Percentiles rank a stretch among this genome's conserved stretches.
Conservation (phyloP, 2,888 invertebrate species). For the Leistus spinibarbis region DNA sequence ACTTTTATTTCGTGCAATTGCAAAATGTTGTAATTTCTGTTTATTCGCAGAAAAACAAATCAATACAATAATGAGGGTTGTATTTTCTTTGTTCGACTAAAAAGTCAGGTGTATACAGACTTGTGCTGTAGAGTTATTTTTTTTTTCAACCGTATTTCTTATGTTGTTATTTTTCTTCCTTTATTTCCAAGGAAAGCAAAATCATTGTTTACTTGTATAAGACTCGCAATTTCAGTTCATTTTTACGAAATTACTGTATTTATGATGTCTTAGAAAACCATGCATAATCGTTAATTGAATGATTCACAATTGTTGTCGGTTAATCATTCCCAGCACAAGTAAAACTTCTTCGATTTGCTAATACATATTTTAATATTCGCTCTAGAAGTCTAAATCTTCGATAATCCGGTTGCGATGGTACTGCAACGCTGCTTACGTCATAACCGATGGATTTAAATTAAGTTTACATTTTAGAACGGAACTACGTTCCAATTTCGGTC, state of each 20-base stretch:
- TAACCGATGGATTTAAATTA: conserved; percentile 8
- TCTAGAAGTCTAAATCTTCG: not conserved
- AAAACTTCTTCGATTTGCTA: not conserved
- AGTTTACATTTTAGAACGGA: not conserved
- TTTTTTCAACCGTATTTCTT: too few species aligned
- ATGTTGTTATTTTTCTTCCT: too few species aligned
- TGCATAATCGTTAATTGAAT: too few species aligned
- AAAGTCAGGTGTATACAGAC: too few species aligned
- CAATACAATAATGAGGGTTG: not conserved
- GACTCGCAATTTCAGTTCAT: too few species aligned
- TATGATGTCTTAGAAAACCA: too few species aligned
- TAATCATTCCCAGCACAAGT: not conserved
- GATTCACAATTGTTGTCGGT: not conserved
- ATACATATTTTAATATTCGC: not conserved
- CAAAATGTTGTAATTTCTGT: not conserved
- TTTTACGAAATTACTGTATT: too few species aligned
- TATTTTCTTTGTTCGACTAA: not conserved
- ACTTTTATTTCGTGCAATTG: not conserved
- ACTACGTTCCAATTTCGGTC: not conserved
- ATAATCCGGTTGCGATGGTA: not conserved
- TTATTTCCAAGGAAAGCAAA: too few species aligned
- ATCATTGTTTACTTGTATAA: too few species aligned
- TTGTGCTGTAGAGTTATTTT: too few species aligned
- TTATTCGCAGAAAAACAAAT: not conserved
- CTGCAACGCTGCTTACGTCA: not conserved